Evolutionary conservation across 1,140 invertebrate genomes (phyloP), one percentile per base, ranked within the genome.

Genomic region (Sarcophaga peregrina): DNA sequence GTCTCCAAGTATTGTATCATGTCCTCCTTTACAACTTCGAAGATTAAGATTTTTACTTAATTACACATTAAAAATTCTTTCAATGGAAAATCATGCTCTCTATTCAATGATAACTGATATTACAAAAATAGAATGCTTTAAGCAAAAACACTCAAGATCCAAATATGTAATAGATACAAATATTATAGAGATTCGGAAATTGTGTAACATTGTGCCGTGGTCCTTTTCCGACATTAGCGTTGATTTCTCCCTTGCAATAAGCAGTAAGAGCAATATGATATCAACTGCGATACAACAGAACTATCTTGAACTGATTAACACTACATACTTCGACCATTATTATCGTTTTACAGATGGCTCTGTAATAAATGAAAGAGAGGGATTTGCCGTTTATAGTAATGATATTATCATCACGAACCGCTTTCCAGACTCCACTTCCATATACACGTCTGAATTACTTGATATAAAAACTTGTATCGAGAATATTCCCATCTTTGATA

Each of bases 331-430:
- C 0, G n/a, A 58, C n/a, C 54, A 13, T 58, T 58, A 58, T 9
- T 13, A 58, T 13, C 13, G 6, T 58, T 37, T 37, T 37, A 37
- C 25, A 37, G 25, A 37, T 37, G 25, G 25, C n/a, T 54, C 25
- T 75, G 45, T 37, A n/a, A 58, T 76, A 10, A 5, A 37, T 47
- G 46, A 37, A 74, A 37, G 47, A 45, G 10, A 25, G 58, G 20
- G 75, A 50, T 46, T 50, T 74, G 11, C 76, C 82, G 10, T 46
- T 58, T 17, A 72, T 46, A 72, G 52, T 54, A 54, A 54, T 54
- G 52, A 5, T 54, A n/a, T 54, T 54, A 54, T 10, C 52, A 54
- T 54, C 52, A 54, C 3, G 52, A 54, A 10, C 10, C 9, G 52
- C 15, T 13, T 54, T 54, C 15, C 52, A 7, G 15, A 54, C 52